Conservation (phyloP, 2,113 vertebrate genomes). For the Platichthys stellatus region DNA sequence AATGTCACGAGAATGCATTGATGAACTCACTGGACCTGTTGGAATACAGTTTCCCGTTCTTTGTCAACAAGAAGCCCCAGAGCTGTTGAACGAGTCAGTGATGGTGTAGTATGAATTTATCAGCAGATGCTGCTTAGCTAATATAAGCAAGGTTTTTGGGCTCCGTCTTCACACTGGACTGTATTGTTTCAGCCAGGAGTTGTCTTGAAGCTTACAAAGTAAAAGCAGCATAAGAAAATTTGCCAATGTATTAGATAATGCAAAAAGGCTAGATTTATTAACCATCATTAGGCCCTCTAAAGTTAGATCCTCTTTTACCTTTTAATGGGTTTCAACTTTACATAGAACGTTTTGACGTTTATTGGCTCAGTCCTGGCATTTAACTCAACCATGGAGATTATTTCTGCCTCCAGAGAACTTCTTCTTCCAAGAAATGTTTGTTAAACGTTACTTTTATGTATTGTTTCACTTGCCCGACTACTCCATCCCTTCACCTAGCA, state of each 20-base stretch:
- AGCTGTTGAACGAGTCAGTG: not conserved
- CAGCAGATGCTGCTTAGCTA: not conserved
- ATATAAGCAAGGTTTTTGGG: not conserved
- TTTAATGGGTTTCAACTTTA: not conserved
- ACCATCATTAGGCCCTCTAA: not conserved
- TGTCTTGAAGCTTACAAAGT: not conserved
- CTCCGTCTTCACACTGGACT: not conserved
- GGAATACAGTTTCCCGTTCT: not conserved
- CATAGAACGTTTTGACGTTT: not conserved
- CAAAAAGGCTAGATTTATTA: not conserved
- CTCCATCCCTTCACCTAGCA: slow-evolving; percentile 66
- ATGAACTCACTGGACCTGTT: not conserved
- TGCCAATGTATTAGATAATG: not conserved
- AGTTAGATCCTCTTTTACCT: not conserved
- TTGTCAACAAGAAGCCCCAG: not conserved
- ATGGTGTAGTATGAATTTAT: not conserved
- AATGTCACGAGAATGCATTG: not conserved
- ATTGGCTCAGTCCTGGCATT: not conserved
- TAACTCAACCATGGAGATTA: slow-evolving; percentile 54
- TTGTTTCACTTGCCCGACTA: slow-evolving; percentile 27
- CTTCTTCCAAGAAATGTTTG: slow-evolving; percentile 21
- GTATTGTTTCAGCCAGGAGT: not conserved
- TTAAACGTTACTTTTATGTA: not conserved
- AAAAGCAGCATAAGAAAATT: not conserved
- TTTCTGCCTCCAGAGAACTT: slow-evolving; percentile 23